Evolutionary conservation across 2,888 invertebrate species (phyloP), one percentile per base, ranked within the genome.

Genomic region (Acanthacorydalis orientalis): DNA sequence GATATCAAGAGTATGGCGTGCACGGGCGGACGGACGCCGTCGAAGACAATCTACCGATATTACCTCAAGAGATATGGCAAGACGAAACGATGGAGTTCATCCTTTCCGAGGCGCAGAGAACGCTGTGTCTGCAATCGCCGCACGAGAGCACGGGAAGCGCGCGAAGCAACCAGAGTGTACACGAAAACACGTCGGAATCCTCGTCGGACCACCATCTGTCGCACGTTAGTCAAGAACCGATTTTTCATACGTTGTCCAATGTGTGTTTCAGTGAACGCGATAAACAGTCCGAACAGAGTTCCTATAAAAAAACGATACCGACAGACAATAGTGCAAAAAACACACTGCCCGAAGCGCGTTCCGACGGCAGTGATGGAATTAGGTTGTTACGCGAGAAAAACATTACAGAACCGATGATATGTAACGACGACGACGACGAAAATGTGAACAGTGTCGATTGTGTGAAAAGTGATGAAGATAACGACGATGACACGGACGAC

Each of bases 71-170:
- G 34, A 16, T 55, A 15, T 50, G 59, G 14, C 53, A 53, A 40
- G 55, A 52, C 14, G 57, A 57, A 34, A 56, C 60, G 1, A 54
- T 62, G 55, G 62, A 62, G 39, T 58, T 56, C 49, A 58, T 63
- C 44, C 53, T 62, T 37, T 55, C 57, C 4, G 59, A 60, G 50
- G 58, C 60, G 1, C 55, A 59, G 47, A 56, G 55, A 43, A 54
- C 54, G 31, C 55, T 62, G 33, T 56, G 57, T 31, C 56, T 62
- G 45, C 55, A 59, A 49, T 60, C 62, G 2, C 52, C 54, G 35
- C 58, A 60, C 39, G 49, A 52, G 35, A 52, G 53, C 10, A 55
- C 53, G 50, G 54, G 56, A 53, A 55, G 53, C 46, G 43, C 49
- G 31, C 53, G 53, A 6, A 23, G 23, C 23, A 23, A 23, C 23